phyloP scores from a whole-genome alignment of 2,888 invertebrate species.

The Lochmaea crataegi region DNA sequence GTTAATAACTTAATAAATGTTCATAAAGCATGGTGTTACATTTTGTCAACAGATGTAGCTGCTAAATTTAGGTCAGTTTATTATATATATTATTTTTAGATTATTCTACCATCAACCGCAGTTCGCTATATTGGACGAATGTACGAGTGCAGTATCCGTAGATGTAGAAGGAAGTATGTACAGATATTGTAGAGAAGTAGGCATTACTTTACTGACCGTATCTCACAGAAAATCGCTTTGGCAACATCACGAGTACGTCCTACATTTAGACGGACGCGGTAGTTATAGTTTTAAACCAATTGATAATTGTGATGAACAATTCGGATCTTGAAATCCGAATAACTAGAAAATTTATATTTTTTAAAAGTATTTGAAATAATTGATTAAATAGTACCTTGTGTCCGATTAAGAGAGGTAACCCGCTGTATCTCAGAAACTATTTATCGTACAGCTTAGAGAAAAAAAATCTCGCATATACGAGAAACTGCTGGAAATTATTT shows the following conservation, averaged over 20 bases:
- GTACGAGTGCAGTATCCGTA: slow-evolving; percentile 98
- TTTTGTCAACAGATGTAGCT: too few relatives aligned
- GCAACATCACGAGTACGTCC: slow-evolving; percentile 96
- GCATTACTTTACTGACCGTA: slow-evolving; percentile 96
- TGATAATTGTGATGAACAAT: slow-evolving; percentile 87
- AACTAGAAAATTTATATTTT: neutral
- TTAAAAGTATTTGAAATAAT: neutral
- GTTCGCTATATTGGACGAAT: slow-evolving; percentile 98
- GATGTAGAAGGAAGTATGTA: slow-evolving; percentile 99
- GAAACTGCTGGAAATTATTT: too few relatives aligned
- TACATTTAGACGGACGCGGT: slow-evolving; percentile 97
- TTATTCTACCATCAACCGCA: slow-evolving; percentile 97
- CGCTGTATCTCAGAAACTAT: too few relatives aligned
- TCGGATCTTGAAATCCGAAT: slow-evolving; percentile 82
- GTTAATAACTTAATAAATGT: neutral
- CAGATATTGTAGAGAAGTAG: slow-evolving; percentile 87
- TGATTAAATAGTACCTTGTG: too few relatives aligned
- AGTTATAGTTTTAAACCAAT: slow-evolving; percentile 88
- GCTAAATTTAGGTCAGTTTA: too few relatives aligned
- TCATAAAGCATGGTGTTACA: too few relatives aligned
- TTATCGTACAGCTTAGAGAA: too few relatives aligned
- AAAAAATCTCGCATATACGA: too few relatives aligned
- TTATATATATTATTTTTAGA: slow-evolving; percentile 2
- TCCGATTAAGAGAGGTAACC: too few relatives aligned
- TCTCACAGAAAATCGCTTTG: slow-evolving; percentile 97